A percentile compares a stretch with the other conserved stretches of the same genome.
Conservation (phyloP, 2,888 invertebrate species). For the Perizoma affinitatum region DNA sequence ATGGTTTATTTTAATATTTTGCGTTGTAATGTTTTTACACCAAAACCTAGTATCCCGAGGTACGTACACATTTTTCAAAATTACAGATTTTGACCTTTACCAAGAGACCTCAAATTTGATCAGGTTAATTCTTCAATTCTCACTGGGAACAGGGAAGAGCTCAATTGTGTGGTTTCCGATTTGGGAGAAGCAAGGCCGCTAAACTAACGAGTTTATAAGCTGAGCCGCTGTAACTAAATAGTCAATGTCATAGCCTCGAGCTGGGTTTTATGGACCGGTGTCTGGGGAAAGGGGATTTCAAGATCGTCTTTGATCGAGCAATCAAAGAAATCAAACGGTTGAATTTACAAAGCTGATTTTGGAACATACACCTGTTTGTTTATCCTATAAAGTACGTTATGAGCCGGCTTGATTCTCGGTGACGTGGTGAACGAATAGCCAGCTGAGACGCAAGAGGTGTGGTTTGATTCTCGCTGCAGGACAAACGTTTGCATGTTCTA, state of each 20-base stretch:
- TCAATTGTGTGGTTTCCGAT: constrained; percentile 42
- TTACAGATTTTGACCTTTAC: constrained; percentile 16
- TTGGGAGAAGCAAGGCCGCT: constrained; percentile 38
- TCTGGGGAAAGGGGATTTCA: constrained; percentile 22
- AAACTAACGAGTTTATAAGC: constrained; percentile 14
- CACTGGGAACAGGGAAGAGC: constrained; percentile 42
- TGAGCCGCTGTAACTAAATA: constrained; percentile 9
- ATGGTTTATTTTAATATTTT: no score
- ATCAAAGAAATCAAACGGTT: constrained; percentile 17
- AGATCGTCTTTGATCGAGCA: constrained; percentile 25
- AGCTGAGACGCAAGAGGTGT: no score
- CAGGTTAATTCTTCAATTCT: constrained; percentile 30
- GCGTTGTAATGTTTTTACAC: no score
- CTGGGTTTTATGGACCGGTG: constrained; percentile 21
- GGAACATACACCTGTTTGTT: constrained; percentile 8
- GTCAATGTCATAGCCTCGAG: constrained; percentile 21
- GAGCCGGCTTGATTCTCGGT: not conserved
- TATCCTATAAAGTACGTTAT: constrained; percentile 1
- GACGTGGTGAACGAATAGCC: no score
- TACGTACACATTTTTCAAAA: no score
- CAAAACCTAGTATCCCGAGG: no score
- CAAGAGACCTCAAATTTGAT: constrained; percentile 38
- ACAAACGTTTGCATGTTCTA: no score
- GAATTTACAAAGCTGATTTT: constrained; percentile 17
- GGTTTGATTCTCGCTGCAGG: no score